Conservation (phyloP, 2,888 invertebrate genomes). For the Drosophila pseudotakahashii region DNA sequence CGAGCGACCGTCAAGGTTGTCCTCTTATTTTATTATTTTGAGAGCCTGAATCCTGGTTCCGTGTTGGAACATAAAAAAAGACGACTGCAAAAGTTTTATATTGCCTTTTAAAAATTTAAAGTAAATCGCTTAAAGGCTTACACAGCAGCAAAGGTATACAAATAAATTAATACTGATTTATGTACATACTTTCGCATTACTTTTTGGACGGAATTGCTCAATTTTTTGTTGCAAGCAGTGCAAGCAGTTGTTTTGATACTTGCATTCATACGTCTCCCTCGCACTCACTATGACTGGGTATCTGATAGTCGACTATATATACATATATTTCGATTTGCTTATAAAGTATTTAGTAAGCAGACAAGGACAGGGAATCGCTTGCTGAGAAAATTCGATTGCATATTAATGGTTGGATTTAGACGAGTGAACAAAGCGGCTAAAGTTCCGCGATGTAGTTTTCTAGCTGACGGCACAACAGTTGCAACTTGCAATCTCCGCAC, state of each 20-base stretch:
- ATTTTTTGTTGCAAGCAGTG: no score
- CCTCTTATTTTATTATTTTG: slow-evolving; percentile 2
- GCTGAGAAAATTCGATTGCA: background rate
- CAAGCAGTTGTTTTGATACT: no score
- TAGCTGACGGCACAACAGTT: slow-evolving; percentile 5
- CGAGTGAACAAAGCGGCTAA: background rate
- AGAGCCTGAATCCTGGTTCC: background rate
- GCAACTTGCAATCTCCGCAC: slow-evolving; percentile 1
- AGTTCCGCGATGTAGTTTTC: slow-evolving; percentile 1
- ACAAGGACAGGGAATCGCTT: no score
- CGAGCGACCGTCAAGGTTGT: background rate
- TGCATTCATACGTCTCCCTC: no score
- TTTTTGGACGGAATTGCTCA: no score
- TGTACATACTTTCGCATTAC: no score
- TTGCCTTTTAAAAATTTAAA: background rate
- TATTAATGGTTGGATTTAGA: background rate
- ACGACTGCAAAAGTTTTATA: background rate
- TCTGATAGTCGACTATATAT: no score
- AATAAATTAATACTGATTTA: background rate
- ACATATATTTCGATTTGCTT: background rate
- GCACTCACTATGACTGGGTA: no score
- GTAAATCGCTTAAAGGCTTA: background rate
- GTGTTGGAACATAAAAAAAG: background rate
- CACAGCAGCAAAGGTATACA: background rate
- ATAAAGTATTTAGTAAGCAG: background rate